Base-by-base conservation (phyloP, 2,888 invertebrate genomes). In the Germaria angustata region DNA sequence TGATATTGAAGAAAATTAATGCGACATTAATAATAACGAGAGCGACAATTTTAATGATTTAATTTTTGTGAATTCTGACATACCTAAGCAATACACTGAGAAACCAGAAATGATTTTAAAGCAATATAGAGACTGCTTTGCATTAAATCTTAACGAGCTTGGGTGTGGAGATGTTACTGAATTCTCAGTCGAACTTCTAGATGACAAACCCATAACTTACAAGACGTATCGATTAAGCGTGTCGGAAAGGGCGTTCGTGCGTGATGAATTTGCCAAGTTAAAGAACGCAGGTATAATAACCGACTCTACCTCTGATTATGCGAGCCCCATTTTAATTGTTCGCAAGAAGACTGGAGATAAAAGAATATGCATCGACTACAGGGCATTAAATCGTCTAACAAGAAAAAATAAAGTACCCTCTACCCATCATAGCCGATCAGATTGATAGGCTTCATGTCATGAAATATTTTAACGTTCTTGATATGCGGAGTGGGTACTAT, bases 401-500 rank as follows among this genome's bases (percentile, higher is more conserved):
- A 66, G 9, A 9, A 51, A 68, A n/a, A 20, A 53, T 53, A 5
- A 53, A 68, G n/a, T 68, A 68, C 24, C 53, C 68, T 5, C 36
- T 53, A 39, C 53, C 53, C 1, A 36, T 66, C 7, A 17, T 68
- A 2, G 24, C 39, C 13, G 66, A 49, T 34, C n/a, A 49, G 36
- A 66, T 51, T 4, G 15, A 53, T 4, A 32, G 53, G 4, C 49
- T 68, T 20, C 24, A 68, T 28, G 53, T 41, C 1, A 53, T 44
- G 55, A 51, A 66, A 39, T 66, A 68, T 53, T 68, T 68, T 28
- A 53, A 53, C 6, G 41, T 41, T 2, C 41, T 68, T n/a, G 68
- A 68, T 68, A 39, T 53, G 22, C 36, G 53, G 22, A 44, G 57
- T 36, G 44, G 46, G 0, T 49, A 69, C 9, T 69, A 69, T 28